Evolutionary conservation across 92 coral and sea anemone species (phyloP), one percentile per base, ranked within the genome.

Genomic region (Palythoa grandiflora): DNA sequence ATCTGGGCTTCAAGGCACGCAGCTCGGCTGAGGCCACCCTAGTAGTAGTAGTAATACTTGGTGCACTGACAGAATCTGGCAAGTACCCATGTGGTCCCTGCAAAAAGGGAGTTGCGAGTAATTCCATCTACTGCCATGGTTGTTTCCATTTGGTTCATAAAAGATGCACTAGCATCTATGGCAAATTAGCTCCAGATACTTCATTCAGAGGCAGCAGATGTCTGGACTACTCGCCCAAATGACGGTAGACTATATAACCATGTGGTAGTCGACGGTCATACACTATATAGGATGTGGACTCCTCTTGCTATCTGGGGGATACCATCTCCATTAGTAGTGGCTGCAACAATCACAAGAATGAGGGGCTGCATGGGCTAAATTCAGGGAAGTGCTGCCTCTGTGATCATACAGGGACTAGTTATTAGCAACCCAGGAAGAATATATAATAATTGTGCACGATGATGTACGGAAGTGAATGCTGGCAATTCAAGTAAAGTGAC

Each of bases 21-120:
- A 28, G 28, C 28, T 28, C 28, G 28, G 28, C 28, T 28, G 28
- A 28, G 28, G 28, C 28, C 28, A 28, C 28, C 28, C 28, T 28
- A 28, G 28, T 28, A 28, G 28, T 28, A 28, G 28, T 28, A 28
- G 28, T 28, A 28, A 28, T 28, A 28, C 28, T 28, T 28, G 28
- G 28, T 28, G 28, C 28, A 28, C 28, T 28, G 28, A 28, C 28
- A 28, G 28, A 28, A 28, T 28, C 28, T 28, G 28, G 28, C 28
- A 28, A 28, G 28, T 28, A 66, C 28, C 90, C 90, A 17, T 88
- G 91, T 88, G 91, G 81, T 53, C 81, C 80, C 44, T 87, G 90
- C 70, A 53, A 61, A 19, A 87, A 77, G 44, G 89, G 89, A n/a
- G 89, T 87, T 38, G 85, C 85, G 6, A 59, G 35, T 17, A 77